A percentile compares a stretch with the other conserved stretches of the same genome.
These are phyloP conservation scores for Melanotaenia pygmaea DNA, from an alignment of 2,797 vertebrate species.

Conservation along the genomic window DNA sequence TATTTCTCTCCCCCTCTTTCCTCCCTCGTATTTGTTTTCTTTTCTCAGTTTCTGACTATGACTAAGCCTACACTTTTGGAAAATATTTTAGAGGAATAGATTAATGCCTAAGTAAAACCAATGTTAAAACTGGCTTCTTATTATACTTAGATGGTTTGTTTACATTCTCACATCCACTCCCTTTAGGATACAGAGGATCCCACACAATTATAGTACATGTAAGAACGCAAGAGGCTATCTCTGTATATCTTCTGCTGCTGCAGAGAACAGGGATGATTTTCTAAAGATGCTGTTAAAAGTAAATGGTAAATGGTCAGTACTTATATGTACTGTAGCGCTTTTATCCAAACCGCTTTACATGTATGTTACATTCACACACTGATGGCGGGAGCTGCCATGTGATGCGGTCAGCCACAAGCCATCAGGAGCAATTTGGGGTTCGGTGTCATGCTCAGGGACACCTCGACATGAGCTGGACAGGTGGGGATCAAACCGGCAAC, in stretches of 20 bases:
- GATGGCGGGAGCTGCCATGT: no score
- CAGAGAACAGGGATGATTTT: background rate
- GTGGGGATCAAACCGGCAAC: no score
- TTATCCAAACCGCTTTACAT: no score
- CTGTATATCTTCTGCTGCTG: background rate
- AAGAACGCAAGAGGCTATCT: background rate
- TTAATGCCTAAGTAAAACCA: constrained; percentile 13
- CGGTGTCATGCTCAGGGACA: no score
- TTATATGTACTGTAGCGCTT: no score
- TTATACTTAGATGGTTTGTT: constrained; percentile 36
- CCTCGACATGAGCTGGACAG: no score
- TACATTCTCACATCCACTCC: constrained; percentile 54
- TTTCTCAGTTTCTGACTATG: constrained; percentile 8
- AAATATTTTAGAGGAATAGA: background rate
- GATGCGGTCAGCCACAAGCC: no score
- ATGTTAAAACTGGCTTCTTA: background rate
- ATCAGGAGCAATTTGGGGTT: no score
- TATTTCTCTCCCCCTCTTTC: background rate
- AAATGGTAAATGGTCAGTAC: no score
- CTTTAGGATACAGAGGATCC: constrained; percentile 47
- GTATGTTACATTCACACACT: no score
- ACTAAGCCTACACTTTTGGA: background rate
- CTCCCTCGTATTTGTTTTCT: constrained; percentile 6
- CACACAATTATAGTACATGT: constrained; percentile 16
- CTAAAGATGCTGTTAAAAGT: background rate